These are phyloP conservation scores for Aegithalos caudatus DNA, from an alignment of 2,113 vertebrate genomes.

Conservation along the genomic window DNA sequence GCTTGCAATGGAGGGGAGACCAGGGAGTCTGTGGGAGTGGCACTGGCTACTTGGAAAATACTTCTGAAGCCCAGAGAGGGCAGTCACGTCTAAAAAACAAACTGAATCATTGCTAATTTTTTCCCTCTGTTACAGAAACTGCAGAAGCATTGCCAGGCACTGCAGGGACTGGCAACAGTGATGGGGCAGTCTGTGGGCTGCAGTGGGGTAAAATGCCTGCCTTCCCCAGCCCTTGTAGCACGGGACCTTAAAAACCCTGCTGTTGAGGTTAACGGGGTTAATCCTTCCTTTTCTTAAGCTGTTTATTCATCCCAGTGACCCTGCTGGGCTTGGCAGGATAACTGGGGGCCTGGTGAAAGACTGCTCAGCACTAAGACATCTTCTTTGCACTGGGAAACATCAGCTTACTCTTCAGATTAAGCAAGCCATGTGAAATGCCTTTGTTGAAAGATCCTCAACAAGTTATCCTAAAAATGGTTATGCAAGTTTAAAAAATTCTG, in stretches of 20 bases:
- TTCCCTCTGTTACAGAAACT: background rate
- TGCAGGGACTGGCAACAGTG: background rate
- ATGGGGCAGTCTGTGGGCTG: background rate
- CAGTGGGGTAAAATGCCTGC: background rate
- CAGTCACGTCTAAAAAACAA: background rate
- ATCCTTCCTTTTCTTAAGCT: background rate
- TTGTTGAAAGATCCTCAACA: background rate
- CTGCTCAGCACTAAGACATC: background rate
- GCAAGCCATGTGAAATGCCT: background rate
- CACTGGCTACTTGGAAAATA: background rate
- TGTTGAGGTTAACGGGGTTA: background rate
- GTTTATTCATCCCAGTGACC: background rate
- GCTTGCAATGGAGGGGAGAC: fast-evolving
- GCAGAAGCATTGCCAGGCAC: background rate
- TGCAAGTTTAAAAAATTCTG: background rate
- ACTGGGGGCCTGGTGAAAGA: background rate
- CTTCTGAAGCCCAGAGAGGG: background rate
- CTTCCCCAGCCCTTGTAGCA: background rate
- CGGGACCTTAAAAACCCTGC: background rate
- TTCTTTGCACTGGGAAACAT: background rate
- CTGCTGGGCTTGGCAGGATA: background rate
- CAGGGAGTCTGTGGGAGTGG: fast-evolving
- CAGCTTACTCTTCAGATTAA: background rate
- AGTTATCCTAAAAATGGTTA: background rate
- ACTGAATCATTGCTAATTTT: fast-evolving